These are phyloP conservation scores for Augiades crinisus DNA, from an alignment of 2,888 invertebrate species.

Conservation along the genomic window DNA sequence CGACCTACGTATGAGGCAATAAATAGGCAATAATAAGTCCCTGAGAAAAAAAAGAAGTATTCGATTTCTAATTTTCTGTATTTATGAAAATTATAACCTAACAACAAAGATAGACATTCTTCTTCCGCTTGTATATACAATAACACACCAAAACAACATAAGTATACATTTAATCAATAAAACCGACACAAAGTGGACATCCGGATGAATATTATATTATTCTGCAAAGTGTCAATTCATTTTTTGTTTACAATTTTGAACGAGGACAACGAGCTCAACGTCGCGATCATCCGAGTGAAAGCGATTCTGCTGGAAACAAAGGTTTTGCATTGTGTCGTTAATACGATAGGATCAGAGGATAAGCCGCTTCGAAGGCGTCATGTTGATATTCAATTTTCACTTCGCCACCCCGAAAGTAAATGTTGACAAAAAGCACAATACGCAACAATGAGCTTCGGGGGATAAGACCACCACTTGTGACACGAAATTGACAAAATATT, in stretches of 20 bases:
- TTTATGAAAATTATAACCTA: no score
- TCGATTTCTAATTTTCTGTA: no score
- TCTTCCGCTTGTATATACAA: no score
- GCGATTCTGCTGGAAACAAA: constrained; percentile 48
- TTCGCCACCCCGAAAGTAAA: constrained; percentile 48
- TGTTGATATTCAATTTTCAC: constrained; percentile 68
- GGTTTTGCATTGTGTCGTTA: constrained; percentile 37
- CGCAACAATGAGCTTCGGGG: constrained; percentile 41
- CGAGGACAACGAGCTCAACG: constrained; percentile 3
- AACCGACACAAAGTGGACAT: constrained; percentile 36
- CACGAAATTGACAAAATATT: constrained; percentile 75
- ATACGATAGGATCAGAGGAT: constrained; percentile 43
- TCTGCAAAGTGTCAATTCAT: neutral
- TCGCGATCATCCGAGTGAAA: constrained; percentile 36
- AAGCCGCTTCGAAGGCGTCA: constrained; percentile 49
- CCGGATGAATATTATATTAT: neutral
- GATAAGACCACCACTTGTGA: constrained; percentile 73
- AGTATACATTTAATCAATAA: no score
- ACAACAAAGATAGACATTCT: no score
- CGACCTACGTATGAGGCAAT: no score
- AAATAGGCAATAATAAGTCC: no score
- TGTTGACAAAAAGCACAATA: constrained; percentile 54
- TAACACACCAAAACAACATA: no score
- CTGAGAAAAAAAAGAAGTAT: no score
- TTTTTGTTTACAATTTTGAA: neutral